phyloP scores from a whole-genome alignment of 2,888 invertebrate genomes.

The Baronia brevicornis region DNA sequence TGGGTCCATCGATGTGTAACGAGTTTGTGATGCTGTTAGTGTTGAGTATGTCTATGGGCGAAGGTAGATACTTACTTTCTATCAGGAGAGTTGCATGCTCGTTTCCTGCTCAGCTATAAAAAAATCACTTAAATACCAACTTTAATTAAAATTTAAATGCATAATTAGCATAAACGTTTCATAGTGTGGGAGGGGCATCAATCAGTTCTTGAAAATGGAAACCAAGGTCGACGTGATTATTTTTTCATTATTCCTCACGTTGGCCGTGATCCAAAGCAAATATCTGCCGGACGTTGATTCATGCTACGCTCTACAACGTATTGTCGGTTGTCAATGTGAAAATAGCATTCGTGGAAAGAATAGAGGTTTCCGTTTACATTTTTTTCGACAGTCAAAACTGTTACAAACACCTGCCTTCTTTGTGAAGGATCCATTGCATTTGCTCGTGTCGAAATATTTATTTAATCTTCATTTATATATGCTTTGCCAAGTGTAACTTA shows the following conservation, averaged over 20 bases:
- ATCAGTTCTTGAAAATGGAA: constrained; percentile 21
- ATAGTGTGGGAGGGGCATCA: constrained; percentile 24
- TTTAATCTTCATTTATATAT: constrained; percentile 5
- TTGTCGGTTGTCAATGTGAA: constrained; percentile 25
- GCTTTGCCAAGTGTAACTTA: not conserved
- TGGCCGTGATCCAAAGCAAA: constrained; percentile 45
- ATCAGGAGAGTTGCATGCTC: no score
- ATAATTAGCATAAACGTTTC: constrained; percentile 22
- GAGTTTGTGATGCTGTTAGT: no score
- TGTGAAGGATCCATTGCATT: constrained; percentile 6
- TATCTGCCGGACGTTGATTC: constrained; percentile 46
- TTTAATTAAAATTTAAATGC: constrained; percentile 9
- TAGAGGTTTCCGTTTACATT: constrained; percentile 6
- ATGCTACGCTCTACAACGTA: constrained; percentile 26
- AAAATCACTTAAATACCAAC: no score
- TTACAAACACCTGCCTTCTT: constrained; percentile 5
- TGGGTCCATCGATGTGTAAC: no score
- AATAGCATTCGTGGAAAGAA: constrained; percentile 20
- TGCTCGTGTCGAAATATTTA: constrained; percentile 7
- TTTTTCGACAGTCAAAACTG: constrained; percentile 8
- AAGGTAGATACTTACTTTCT: no score
- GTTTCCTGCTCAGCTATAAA: no score
- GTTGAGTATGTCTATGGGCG: no score
- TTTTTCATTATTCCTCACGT: constrained; percentile 28
- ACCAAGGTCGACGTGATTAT: constrained; percentile 27